Conservation (phyloP, 2,888 invertebrate species). For the Desoria tigrina region DNA sequence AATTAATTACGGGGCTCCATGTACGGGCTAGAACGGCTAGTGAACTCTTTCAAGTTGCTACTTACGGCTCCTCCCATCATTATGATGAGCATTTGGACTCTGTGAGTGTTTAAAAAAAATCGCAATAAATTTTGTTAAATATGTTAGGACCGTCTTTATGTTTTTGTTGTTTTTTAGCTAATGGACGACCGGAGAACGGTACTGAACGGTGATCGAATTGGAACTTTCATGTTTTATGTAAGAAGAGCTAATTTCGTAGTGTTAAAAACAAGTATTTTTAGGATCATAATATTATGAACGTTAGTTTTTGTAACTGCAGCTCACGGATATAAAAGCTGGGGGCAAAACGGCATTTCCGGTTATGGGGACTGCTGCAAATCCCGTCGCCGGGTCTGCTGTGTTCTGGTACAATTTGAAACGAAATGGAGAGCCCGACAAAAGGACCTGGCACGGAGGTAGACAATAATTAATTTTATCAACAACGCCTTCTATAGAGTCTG, state of each 20-base stretch:
- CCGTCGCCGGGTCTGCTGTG: constrained; percentile 40
- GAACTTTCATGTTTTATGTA: constrained; percentile 30
- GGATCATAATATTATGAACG: neutral
- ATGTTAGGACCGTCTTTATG: too few species aligned
- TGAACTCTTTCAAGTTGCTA: constrained; percentile 33
- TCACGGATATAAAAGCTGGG: constrained; percentile 24
- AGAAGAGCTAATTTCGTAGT: neutral
- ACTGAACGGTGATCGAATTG: constrained; percentile 25
- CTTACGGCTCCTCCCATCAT: constrained; percentile 36
- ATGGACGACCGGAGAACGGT: constrained; percentile 10
- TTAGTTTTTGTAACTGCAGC: constrained; percentile 12
- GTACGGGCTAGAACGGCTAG: neutral
- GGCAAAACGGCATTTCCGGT: constrained; percentile 39
- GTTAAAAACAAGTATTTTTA: neutral
- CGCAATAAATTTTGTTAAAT: too few species aligned
- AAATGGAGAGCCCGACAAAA: constrained; percentile 31
- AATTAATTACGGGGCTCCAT: constrained; percentile 26
- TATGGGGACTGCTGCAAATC: constrained; percentile 29
- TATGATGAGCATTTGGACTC: constrained; percentile 38
- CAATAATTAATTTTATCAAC: neutral
- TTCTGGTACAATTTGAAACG: constrained; percentile 41
- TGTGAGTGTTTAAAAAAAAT: constrained; percentile 25
- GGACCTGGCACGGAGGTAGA: constrained; percentile 40
- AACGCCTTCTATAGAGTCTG: neutral
- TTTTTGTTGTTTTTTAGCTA: too few species aligned